Percentiles rank a stretch among this genome's conserved stretches.
Conservation (phyloP, 2,113 vertebrate species). For the Nyctereutes procyonoides region DNA sequence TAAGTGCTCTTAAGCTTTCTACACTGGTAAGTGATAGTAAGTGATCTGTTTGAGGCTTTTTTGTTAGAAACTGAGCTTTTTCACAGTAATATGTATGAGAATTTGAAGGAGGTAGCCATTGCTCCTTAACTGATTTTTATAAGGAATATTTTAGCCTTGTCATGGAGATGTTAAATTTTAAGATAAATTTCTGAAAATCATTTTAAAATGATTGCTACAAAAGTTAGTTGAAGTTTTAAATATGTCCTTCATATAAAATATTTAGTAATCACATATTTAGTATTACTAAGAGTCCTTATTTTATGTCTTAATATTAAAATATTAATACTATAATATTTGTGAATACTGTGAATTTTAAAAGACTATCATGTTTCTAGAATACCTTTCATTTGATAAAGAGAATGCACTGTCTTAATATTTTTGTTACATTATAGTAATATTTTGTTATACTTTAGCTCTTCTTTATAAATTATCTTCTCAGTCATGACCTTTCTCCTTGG, state of each 20-base stretch:
- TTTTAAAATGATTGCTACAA: not conserved
- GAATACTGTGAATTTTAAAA: constrained; percentile 29
- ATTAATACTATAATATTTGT: not conserved
- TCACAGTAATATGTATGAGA: not conserved
- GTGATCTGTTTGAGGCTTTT: not conserved
- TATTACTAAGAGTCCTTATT: not conserved
- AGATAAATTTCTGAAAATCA: constrained; percentile 5
- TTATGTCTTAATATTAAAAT: not conserved
- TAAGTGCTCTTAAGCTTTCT: not conserved
- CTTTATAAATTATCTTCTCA: not conserved
- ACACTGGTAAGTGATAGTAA: not conserved
- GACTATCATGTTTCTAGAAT: not conserved
- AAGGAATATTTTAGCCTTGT: not conserved
- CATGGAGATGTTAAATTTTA: not conserved
- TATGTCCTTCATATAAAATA: not conserved
- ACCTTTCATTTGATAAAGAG: not conserved
- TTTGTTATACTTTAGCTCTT: not conserved
- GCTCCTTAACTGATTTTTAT: not conserved
- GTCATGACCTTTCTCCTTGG: not conserved
- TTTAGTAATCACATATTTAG: not conserved
- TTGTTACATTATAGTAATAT: not conserved
- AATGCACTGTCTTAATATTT: not conserved
- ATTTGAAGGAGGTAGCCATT: not conserved
- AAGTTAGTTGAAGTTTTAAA: constrained; percentile 8
- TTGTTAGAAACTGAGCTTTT: not conserved